phyloP scores from a whole-genome alignment of 2,888 invertebrate species.

The Acronicta psi region DNA sequence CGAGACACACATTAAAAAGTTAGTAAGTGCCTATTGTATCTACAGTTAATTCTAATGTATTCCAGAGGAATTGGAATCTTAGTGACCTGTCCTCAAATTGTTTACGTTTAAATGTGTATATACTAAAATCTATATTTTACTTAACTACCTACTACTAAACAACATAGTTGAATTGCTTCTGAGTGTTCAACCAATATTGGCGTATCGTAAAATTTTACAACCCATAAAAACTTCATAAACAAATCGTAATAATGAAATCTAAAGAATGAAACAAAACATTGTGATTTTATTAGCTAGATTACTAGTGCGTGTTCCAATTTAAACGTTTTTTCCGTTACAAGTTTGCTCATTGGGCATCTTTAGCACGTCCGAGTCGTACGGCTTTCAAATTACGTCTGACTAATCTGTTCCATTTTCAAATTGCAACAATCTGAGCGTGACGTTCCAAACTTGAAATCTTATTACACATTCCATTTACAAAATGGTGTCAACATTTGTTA shows the following conservation, averaged over 20 bases:
- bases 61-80: no score
- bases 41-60: no score
- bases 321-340: not conserved
- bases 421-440: conserved; percentile 1
- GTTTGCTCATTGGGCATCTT: not conserved
- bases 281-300: conserved; percentile 1
- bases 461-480: conserved; percentile 7
- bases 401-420: conserved; percentile 22
- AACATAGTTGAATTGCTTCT: conserved; percentile 1
- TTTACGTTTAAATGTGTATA: no score
- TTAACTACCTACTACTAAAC: no score
- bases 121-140: not conserved
- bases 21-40: no score
- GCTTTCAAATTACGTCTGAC: conserved; percentile 13
- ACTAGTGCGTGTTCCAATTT: not conserved
- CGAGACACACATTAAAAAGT: no score
- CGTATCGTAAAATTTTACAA: conserved; percentile 28
- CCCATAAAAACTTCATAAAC: conserved; percentile 31
- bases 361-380: not conserved
- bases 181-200: not conserved
- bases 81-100: no score
- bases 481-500: conserved; percentile 19
- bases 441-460: not conserved
- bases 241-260: conserved; percentile 5
- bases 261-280: conserved; percentile 1